These are phyloP conservation scores for Megathymus violae DNA, from an alignment of 1,140 invertebrate species.

Conservation along the genomic window DNA sequence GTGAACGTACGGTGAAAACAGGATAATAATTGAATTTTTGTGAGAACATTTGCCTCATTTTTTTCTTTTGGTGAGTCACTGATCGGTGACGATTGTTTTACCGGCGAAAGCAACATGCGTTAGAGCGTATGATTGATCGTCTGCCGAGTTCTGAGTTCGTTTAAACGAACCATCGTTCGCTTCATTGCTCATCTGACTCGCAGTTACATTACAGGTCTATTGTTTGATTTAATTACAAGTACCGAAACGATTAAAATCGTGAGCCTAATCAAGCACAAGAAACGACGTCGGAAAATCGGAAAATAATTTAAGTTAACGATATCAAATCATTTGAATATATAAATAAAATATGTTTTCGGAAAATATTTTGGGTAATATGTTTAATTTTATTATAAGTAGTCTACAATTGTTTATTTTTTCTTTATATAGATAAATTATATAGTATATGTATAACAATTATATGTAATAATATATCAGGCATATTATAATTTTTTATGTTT, in stretches of 20 bases:
- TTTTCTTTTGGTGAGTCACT: conserved; percentile 25
- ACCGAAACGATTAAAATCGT: conserved; percentile 42
- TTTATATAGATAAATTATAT: too few species aligned
- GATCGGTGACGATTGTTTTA: conserved; percentile 41
- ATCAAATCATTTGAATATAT: too few species aligned
- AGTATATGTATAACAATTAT: too few species aligned
- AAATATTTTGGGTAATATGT: too few species aligned
- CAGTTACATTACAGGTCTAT: conserved; percentile 42
- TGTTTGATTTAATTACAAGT: conserved; percentile 55
- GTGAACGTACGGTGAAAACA: conserved; percentile 11
- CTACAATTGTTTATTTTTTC: too few species aligned
- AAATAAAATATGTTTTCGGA: too few species aligned
- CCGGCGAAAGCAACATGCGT: conserved; percentile 33
- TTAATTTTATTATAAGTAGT: too few species aligned
- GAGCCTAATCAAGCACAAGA: too few species aligned
- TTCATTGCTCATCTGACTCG: conserved; percentile 49
- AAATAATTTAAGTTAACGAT: too few species aligned
- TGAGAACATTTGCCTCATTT: conserved; percentile 22
- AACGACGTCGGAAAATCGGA: too few species aligned
- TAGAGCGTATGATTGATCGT: conserved; percentile 49
- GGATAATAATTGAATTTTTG: conserved; percentile 28
- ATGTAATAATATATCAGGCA: too few species aligned
- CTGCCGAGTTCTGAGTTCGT: conserved; percentile 25
- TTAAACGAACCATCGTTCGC: conserved; percentile 41
- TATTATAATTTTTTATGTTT: too few species aligned